Evolutionary conservation across 2,888 invertebrate genomes (phyloP).

Genomic region (Lomographa bimaculata): DNA sequence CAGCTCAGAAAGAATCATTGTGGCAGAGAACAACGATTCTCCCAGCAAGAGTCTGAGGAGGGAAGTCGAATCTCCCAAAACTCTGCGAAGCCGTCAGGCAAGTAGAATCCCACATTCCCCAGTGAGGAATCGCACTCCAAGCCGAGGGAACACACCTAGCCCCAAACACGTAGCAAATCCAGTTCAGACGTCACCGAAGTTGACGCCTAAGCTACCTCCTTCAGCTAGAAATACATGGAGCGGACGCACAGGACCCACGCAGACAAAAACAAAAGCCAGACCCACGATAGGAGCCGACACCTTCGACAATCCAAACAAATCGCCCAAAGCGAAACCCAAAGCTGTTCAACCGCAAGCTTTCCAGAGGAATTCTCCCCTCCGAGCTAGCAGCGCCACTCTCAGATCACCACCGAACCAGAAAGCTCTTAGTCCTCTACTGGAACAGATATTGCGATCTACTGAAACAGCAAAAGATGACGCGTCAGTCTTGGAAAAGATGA

Average conservation of each 20-base stretch:
- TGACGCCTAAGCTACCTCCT: slow-evolving; percentile 68
- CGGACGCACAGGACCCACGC: slow-evolving; percentile 82
- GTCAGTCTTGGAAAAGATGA: slow-evolving; percentile 89
- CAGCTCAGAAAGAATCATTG: slow-evolving; percentile 71
- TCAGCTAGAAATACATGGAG: slow-evolving; percentile 89
- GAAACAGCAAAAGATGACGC: slow-evolving; percentile 89
- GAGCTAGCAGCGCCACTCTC: slow-evolving; percentile 73
- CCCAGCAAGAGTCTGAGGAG: slow-evolving; percentile 70
- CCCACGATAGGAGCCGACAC: slow-evolving; percentile 71
- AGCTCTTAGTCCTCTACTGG: slow-evolving; percentile 85
- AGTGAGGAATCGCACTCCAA: slow-evolving; percentile 61
- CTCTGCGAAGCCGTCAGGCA: slow-evolving; percentile 68
- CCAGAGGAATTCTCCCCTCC: slow-evolving; percentile 77
- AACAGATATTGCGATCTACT: slow-evolving; percentile 89
- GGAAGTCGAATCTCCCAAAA: slow-evolving; percentile 64
- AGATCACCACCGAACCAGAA: slow-evolving; percentile 85
- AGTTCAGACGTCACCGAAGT: slow-evolving; percentile 70
- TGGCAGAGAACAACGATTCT: slow-evolving; percentile 66
- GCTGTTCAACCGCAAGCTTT: slow-evolving; percentile 67
- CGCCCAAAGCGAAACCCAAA: slow-evolving; percentile 79
- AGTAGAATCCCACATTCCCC: slow-evolving; percentile 76
- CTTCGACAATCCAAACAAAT: slow-evolving; percentile 83
- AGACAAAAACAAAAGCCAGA: slow-evolving; percentile 63
- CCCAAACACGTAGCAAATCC: slow-evolving; percentile 64
- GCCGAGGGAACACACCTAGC: slow-evolving; percentile 73